These are phyloP conservation scores for Lathronympha strigana DNA, from an alignment of 2,888 invertebrate genomes.

Conservation along the genomic window DNA sequence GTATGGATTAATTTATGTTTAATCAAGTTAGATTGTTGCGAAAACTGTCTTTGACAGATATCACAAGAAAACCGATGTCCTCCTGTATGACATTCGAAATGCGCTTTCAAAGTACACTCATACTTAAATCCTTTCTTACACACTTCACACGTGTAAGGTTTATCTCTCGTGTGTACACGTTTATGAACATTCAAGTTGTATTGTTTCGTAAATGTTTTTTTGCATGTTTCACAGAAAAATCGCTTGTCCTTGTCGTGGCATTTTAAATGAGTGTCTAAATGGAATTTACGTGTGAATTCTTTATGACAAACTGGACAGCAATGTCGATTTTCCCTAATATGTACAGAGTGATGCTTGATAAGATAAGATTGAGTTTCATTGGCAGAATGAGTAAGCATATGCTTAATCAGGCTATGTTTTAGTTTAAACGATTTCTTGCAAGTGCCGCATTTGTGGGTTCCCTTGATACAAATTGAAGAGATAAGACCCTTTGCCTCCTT, in stretches of 20 bases:
- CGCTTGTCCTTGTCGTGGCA: neutral
- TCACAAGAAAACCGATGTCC: constrained; percentile 18
- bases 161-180: constrained; percentile 21
- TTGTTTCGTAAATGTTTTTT: constrained; percentile 6
- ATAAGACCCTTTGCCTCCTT: neutral
- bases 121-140: constrained; percentile 23
- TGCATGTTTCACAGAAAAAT: constrained; percentile 16
- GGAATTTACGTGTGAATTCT: constrained; percentile 10
- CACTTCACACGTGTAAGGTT: constrained; percentile 20
- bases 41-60: constrained; percentile 21
- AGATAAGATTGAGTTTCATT: constrained; percentile 4
- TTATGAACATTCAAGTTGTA: constrained; percentile 16
- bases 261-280: constrained; percentile 14
- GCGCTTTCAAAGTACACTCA: constrained; percentile 18
- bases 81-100: constrained; percentile 19
- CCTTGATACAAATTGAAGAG: neutral
- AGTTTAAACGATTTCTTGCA: neutral
- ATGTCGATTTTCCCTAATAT: neutral
- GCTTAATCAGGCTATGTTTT: neutral
- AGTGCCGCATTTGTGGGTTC: constrained; percentile 1
- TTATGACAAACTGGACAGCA: constrained; percentile 7
- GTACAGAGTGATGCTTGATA: constrained; percentile 1
- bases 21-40: constrained; percentile 17
- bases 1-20: constrained; percentile 22
- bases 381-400: constrained; percentile 1